Base-by-base conservation (phyloP, 2,888 invertebrate species). In the Leucophenga maculata region DNA sequence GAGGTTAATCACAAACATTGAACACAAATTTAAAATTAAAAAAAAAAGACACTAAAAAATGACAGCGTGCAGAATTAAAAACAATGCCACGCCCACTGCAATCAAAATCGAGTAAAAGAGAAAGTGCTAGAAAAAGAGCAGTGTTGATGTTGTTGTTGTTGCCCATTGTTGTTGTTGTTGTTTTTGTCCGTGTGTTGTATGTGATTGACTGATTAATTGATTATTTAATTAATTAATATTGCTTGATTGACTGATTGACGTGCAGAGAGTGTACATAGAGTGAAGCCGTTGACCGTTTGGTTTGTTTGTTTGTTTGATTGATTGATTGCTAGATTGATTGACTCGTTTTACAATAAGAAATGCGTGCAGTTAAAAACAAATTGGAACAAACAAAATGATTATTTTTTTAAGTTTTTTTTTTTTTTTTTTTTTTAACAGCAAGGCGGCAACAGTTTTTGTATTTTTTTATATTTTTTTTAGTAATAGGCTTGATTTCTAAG, bases 371-470 rank as follows among this genome's bases (percentile, higher is more conserved):
- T 46, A 46, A n/a, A 26, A 8, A 55, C n/a, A 48, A 65, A 39
- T 11, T 39, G 70, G 44, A 39, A 39, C 39, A 39, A 39, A 39
- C 39, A 31, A 18, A 31, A 70, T 74, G 39, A 18, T 32, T 59
- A 16, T 1, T 32, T 31, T 31, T 59, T 32, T 31, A n/a, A n/a
- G n/a, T 59, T 59, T 39, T 32, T 39, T 20, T n/a, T 59, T 32
- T 1, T 32, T 31, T 31, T 59, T 32, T 31, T 59, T 59, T 39
- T 32, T 39, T 20, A 62, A 70, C 78, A 75, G 77, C 78, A 75
- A 73, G 69, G 71, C 75, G 77, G 75, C 74, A 59, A 68, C 65
- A 67, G 68, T 74, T 70, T 18, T 31, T 54, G 46, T 46, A 26
- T 46, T 46, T 46, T 3, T 13, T 46, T 46, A 50, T 50, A 13